Conservation (phyloP, 30 jellyfish, hydroid and myxozoan genomes). For the Aurelia coerulea region DNA sequence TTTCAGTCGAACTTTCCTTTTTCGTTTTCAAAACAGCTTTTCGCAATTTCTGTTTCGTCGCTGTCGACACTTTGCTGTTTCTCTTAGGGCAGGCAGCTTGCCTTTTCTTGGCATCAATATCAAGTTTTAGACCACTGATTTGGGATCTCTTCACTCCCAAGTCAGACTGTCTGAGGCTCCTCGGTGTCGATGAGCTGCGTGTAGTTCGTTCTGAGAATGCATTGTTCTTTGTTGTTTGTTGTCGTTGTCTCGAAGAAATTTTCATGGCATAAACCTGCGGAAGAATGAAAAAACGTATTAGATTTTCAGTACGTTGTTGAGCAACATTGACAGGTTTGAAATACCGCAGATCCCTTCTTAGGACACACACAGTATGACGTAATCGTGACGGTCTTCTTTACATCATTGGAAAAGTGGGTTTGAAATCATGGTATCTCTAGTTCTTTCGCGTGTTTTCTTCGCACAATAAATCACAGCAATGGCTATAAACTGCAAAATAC, state of each 20-base stretch:
- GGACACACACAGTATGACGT: too few relatives aligned
- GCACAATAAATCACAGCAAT: too few relatives aligned
- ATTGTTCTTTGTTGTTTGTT: slow-evolving; percentile 16
- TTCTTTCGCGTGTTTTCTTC: too few relatives aligned
- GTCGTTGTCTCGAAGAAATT: slow-evolving; percentile 47
- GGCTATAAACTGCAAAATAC: too few relatives aligned
- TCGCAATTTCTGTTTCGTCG: neutral
- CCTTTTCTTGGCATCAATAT: slow-evolving; percentile 37
- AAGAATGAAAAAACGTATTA: neutral
- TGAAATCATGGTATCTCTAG: too few relatives aligned
- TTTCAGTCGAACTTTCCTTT: neutral
- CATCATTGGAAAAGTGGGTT: too few relatives aligned
- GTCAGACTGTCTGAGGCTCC: slow-evolving; percentile 48
- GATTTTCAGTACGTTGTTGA: neutral
- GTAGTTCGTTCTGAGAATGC: slow-evolving; percentile 52
- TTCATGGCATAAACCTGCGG: slow-evolving; percentile 35
- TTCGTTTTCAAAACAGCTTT: neutral
- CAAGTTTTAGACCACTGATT: slow-evolving; percentile 44
- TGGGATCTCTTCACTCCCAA: slow-evolving; percentile 56
- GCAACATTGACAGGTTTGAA: too few relatives aligned
- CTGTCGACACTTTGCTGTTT: neutral
- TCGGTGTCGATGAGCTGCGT: slow-evolving; percentile 60
- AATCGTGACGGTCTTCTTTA: too few relatives aligned
- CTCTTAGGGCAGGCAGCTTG: slow-evolving; percentile 17
- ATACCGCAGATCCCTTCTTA: too few relatives aligned